Conservation (phyloP, 2,113 vertebrate genomes). For the Trochalopteron elliotii region DNA sequence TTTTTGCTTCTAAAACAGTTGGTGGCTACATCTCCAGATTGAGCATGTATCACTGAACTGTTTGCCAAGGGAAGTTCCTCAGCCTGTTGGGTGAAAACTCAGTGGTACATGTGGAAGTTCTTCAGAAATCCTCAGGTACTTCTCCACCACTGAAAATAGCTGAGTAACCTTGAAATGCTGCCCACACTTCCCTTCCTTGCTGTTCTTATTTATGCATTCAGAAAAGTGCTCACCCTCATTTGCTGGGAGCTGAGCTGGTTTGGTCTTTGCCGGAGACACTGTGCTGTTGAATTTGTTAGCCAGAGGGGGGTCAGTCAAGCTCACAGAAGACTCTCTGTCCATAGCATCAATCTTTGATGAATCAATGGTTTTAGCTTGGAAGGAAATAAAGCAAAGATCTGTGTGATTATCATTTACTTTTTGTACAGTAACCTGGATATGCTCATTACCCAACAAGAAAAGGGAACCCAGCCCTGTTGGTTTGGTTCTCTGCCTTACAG, state of each 20-base stretch:
- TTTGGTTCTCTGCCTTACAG: neutral
- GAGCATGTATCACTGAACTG: neutral
- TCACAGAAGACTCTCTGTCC: neutral
- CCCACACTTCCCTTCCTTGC: neutral
- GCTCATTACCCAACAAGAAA: neutral
- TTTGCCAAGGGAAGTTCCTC: neutral
- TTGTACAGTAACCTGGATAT: neutral
- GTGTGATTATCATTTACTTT: neutral
- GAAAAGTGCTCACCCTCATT: slow-evolving; percentile 12
- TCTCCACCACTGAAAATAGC: neutral
- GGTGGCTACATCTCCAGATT: neutral
- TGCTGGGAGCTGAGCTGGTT: neutral
- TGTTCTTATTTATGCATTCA: neutral
- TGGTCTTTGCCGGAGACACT: neutral
- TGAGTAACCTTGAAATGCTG: neutral
- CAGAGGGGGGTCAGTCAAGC: neutral
- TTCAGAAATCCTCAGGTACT: neutral
- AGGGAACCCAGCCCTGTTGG: neutral
- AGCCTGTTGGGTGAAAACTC: neutral
- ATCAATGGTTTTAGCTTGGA: slow-evolving; percentile 35
- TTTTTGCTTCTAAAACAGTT: neutral
- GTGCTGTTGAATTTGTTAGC: neutral
- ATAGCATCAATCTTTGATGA: neutral
- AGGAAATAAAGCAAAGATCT: neutral
- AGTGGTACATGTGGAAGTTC: neutral